phyloP scores from a whole-genome alignment of 2,797 vertebrate species.

The Tamandua tetradactyla region DNA sequence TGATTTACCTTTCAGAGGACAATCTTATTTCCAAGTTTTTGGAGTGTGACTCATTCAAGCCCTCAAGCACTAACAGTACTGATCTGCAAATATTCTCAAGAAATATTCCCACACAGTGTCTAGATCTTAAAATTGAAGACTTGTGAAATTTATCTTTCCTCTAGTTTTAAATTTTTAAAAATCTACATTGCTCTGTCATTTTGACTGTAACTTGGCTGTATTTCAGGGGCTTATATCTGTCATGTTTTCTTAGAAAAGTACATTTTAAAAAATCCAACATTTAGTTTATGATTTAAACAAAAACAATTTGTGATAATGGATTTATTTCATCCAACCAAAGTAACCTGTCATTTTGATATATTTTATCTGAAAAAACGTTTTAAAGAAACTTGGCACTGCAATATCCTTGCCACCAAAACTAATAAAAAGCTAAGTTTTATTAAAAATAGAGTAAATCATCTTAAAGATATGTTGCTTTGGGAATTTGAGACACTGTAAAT shows the following conservation, averaged over 20 bases:
- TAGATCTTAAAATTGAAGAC: constrained; percentile 63
- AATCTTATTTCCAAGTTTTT: constrained; percentile 56
- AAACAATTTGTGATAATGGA: neutral
- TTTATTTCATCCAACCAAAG: neutral
- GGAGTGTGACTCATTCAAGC: constrained; percentile 43
- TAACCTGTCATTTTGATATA: constrained; percentile 22
- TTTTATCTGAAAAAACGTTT: neutral
- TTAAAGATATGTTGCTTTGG: constrained; percentile 1
- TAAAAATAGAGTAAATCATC: constrained; percentile 42
- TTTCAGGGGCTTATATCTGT: constrained; percentile 51
- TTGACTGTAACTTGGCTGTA: constrained; percentile 43
- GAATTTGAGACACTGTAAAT: neutral
- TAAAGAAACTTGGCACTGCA: neutral
- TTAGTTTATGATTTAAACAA: constrained; percentile 29
- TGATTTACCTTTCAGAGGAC: constrained; percentile 26
- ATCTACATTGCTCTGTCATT: constrained; percentile 38
- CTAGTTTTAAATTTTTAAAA: constrained; percentile 70
- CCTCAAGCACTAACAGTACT: constrained; percentile 31
- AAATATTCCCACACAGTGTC: constrained; percentile 69
- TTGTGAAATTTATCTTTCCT: constrained; percentile 65
- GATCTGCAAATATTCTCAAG: constrained; percentile 56
- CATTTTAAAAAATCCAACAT: neutral
- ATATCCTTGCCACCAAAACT: constrained; percentile 26
- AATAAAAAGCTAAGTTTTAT: constrained; percentile 46
- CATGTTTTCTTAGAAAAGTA: constrained; percentile 53